Conservation (phyloP, 2,113 vertebrate species). For the Penelope pileata region DNA sequence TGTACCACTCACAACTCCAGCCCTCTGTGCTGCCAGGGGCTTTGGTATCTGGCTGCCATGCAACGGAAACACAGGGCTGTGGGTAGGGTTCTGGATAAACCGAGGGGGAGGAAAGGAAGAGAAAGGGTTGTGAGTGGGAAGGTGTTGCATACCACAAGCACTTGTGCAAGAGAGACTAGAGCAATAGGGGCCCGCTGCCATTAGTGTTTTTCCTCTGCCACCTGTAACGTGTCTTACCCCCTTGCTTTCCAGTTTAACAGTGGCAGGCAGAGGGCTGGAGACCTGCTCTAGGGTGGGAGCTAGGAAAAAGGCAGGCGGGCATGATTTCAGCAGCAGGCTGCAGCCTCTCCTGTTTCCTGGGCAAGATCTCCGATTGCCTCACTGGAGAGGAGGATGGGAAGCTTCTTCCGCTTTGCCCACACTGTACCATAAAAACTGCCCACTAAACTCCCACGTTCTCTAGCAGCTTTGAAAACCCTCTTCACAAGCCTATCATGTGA, state of each 20-base stretch:
- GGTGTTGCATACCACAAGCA: background rate
- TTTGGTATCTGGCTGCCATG: background rate
- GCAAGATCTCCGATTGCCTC: background rate
- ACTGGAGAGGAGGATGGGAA: background rate
- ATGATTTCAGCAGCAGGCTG: conserved; percentile 35
- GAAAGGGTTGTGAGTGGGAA: background rate
- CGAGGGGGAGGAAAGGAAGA: background rate
- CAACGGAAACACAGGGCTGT: background rate
- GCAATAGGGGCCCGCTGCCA: background rate
- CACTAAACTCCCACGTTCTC: background rate
- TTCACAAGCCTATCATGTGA: conserved; percentile 17
- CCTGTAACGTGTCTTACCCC: background rate
- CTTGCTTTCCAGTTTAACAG: background rate
- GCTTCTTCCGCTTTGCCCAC: background rate
- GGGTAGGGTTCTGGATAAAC: background rate
- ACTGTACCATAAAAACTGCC: conserved; percentile 16
- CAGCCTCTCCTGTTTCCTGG: conserved; percentile 9
- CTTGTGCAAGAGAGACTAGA: conserved; percentile 15
- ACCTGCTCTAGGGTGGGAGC: background rate
- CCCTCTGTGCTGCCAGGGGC: background rate
- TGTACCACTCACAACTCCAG: background rate
- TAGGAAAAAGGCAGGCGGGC: conserved; percentile 5
- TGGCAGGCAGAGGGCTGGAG: background rate
- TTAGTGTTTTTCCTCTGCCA: background rate
- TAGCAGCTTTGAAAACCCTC: conserved; percentile 50